Base-by-base conservation (phyloP, 1,140 invertebrate species). In the Drosophila asahinai region DNA sequence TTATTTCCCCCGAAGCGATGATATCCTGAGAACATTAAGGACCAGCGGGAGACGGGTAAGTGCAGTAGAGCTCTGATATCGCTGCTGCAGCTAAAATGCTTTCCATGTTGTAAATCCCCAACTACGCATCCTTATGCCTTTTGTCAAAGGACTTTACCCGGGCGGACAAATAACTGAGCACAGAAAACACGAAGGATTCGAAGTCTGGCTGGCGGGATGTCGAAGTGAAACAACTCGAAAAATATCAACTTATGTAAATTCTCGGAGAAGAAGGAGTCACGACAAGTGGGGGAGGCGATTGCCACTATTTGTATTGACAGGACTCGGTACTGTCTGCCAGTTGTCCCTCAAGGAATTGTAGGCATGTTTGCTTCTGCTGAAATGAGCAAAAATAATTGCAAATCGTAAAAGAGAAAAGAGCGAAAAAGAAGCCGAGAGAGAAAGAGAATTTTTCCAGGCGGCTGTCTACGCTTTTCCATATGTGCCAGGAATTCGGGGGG, bases 311-410 rank as follows among this genome's bases (percentile, higher is more conserved):
- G 61, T 77, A 72, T 52, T 66, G 68, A 57, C 64, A 64, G 55
- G 45, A 77, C 74, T 72, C 60, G 40, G 47, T 42, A 54, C 63
- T 45, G 71, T 64, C 72, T 78, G 72, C 67, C 78, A 76, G 81
- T 78, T 83, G 73, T 81, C 81, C 84, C 84, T 81, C 42, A 79
- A 89, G 84, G 84, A 84, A 89, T 86, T 80, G 80, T 68, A 83
- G 83, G 66, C 80, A 89, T 90, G 86, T 90, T 90, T 81, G 86
- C 78, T 89, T 89, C 86, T 89, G 84, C 81, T 89, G 84, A 89
- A 89, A 90, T 89, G 84, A 90, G 84, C 84, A 89, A 89, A 89
- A 89, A 89, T 89, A 89, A 89, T 89, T 89, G 84, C 84, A 79
- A 89, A 89, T 89, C 84, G 84, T 89, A 89, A 89, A 89, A 80